A percentile compares a stretch with the other conserved stretches of the same genome.
phyloP scores from a whole-genome alignment of 2,888 invertebrate species.

The Abscondita cerata region DNA sequence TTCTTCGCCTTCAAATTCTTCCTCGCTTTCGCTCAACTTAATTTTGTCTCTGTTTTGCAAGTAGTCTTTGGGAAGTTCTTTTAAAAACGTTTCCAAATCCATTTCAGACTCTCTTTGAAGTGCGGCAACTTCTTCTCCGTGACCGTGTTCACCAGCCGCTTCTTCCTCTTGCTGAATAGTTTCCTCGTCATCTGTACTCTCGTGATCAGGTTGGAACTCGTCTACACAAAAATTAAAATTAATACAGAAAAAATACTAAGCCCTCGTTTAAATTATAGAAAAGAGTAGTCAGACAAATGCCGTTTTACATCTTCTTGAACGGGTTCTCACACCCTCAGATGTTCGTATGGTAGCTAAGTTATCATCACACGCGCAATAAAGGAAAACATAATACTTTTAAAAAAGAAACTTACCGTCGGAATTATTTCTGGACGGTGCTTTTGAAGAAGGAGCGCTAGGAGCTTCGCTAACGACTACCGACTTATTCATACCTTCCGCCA shows the following conservation, averaged over 20 bases:
- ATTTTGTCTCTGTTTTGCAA: slow-evolving; percentile 72
- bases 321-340: slow-evolving; percentile 46
- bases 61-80: slow-evolving; percentile 81
- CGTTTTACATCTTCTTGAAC: slow-evolving; percentile 43
- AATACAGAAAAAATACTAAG: not conserved
- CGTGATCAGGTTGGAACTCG: slow-evolving; percentile 84
- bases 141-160: slow-evolving; percentile 61
- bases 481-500: slow-evolving; percentile 86
- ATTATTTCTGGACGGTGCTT: slow-evolving; percentile 56
- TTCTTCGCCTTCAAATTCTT: slow-evolving; percentile 34
- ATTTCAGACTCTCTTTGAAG: slow-evolving; percentile 88
- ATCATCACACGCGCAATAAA: no score
- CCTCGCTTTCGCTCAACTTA: slow-evolving; percentile 55
- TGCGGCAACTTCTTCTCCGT: slow-evolving; percentile 79
- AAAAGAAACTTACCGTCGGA: slow-evolving; percentile 60
- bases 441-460: slow-evolving; percentile 61
- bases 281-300: slow-evolving; percentile 50
- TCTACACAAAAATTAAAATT: slow-evolving; percentile 57
- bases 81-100: slow-evolving; percentile 86
- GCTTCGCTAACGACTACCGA: slow-evolving; percentile 53
- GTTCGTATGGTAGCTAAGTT: slow-evolving; percentile 37
- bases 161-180: slow-evolving; percentile 88
- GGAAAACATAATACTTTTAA: slow-evolving; percentile 1
- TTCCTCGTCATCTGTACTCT: slow-evolving; percentile 89
- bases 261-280: not conserved